Percentiles rank a stretch among this genome's conserved stretches.
phyloP scores from a whole-genome alignment of 2,797 vertebrate species.

The Xenops minutus region DNA sequence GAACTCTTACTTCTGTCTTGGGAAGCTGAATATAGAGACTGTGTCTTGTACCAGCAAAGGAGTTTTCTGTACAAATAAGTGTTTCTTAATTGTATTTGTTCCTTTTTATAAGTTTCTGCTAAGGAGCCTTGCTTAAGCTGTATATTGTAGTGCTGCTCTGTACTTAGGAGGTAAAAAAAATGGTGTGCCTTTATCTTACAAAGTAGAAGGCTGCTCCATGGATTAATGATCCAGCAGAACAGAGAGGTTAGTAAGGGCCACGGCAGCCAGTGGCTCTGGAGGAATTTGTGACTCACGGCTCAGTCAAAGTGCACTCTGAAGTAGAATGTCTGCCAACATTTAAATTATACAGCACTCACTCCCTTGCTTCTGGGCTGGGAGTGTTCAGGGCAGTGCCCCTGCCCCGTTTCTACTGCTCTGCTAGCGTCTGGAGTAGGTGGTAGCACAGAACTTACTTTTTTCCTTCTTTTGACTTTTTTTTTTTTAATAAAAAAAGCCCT shows the following conservation, averaged over 20 bases:
- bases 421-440: background rate
- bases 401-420: background rate
- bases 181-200: background rate
- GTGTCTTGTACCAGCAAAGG: background rate
- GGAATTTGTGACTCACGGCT: background rate
- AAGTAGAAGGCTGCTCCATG: background rate
- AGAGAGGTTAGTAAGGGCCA: background rate
- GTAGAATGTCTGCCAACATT: background rate
- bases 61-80: background rate
- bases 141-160: background rate
- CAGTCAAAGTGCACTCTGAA: background rate
- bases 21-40: background rate
- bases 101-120: background rate
- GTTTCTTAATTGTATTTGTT: background rate
- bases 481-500: background rate
- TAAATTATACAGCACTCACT: accelerated
- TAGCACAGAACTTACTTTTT: background rate
- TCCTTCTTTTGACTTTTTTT: background rate
- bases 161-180: background rate
- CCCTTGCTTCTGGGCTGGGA: background rate
- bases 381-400: background rate
- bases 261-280: background rate
- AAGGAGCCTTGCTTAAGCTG: background rate
- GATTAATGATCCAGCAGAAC: background rate
- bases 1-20: background rate